These are phyloP conservation scores for Diorhabda elongata DNA, from an alignment of 1,140 invertebrate species.

Conservation along the genomic window DNA sequence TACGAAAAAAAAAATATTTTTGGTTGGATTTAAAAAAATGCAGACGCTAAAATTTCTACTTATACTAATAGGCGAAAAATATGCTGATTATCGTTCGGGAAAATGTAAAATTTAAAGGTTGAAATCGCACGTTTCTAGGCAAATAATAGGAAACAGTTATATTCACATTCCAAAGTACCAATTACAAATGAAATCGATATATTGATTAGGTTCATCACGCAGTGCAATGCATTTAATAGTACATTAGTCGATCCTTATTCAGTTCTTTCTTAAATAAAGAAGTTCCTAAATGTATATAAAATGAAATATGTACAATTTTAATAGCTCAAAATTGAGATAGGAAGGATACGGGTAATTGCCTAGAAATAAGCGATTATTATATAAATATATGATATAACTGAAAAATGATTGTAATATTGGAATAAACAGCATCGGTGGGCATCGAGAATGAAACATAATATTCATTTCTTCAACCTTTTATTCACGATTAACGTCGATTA, in stretches of 20 bases:
- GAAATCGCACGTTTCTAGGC: neutral
- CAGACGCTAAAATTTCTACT: too few relatives aligned
- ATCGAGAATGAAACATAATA: constrained; percentile 11
- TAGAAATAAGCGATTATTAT: neutral
- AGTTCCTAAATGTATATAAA: neutral
- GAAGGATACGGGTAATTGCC: neutral
- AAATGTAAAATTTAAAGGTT: neutral
- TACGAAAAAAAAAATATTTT: neutral
- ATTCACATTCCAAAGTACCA: too few relatives aligned
- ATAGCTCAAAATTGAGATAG: neutral
- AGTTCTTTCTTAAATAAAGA: neutral
- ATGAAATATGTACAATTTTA: neutral
- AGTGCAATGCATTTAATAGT: too few relatives aligned
- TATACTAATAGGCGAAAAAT: neutral
- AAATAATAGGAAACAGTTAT: neutral
- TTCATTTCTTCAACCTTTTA: constrained; percentile 32
- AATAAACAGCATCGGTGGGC: neutral
- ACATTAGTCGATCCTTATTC: neutral
- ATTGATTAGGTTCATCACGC: too few relatives aligned
- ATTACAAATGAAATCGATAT: too few relatives aligned
- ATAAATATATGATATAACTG: neutral
- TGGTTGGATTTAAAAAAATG: too few relatives aligned
- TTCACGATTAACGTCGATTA: constrained; percentile 34
- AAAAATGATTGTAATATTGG: neutral
- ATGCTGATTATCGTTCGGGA: neutral